Evolutionary conservation across 2,888 invertebrate genomes (phyloP), one percentile per base, ranked within the genome.

Genomic region (Halictus quadricinctus): DNA sequence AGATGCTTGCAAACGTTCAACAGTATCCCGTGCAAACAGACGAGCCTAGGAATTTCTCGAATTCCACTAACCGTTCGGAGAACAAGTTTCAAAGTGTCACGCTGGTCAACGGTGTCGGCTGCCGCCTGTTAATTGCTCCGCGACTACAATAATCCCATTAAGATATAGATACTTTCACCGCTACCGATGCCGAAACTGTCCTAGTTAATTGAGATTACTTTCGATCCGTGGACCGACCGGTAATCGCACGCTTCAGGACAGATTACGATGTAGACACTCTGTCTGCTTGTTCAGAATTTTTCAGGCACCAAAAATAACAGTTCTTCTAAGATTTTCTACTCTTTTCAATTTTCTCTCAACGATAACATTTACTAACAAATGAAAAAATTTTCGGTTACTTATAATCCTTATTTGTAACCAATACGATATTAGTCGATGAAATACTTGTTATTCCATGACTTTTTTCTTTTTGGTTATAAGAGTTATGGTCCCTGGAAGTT

Each of bases 61-160:
- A 36, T 66, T 36, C 29, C 66, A 8, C 18, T 25, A 25, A 6
- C 36, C 7, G 60, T 29, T 18, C 64, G 8, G 18, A 18, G 18
- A 46, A 75, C 75, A 43, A 60, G 46, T 60, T 75, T 29, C 8
- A 25, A 60, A 75, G 75, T 46, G 29, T 60, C 43, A 60, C 43
- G 25, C 18, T 29, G 10, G 21, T 43, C 70, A n/a, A 4, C 8
- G 21, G 72, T 15, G 10, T 60, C 15, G 60, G 25, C 0, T 1
- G 46, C 1, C 21, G 46, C 6, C 41, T 15, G 8, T 25, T 64
- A 75, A 75, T 75, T 60, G 36, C 29, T 29, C 15, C n/a, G 13
- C 21, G 29, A 46, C 29, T 10, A 60, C 50, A 36, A 50, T 66
- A 10, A 66, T 43, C 15, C n/a, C 46, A 72, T 72, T 64, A 60